These are phyloP conservation scores for Lycaena phlaeas DNA, from an alignment of 2,888 invertebrate species.

Conservation along the genomic window DNA sequence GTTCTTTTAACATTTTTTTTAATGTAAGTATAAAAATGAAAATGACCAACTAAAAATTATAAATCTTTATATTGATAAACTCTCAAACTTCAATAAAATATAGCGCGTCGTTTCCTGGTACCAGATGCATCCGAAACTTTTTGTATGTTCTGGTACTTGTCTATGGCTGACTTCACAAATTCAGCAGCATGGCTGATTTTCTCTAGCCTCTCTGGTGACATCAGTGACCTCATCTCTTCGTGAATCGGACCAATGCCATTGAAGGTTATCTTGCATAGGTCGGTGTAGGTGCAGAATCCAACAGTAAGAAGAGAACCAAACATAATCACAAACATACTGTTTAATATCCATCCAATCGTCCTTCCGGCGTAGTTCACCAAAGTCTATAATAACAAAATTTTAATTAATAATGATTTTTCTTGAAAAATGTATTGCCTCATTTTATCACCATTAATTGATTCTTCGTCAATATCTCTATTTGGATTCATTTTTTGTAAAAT, in stretches of 20 bases:
- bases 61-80: no score
- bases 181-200: conserved; percentile 72
- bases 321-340: conserved; percentile 60
- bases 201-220: conserved; percentile 74
- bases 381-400: conserved; percentile 44
- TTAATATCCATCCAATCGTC: conserved; percentile 47
- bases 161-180: conserved; percentile 75
- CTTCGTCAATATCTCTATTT: no score
- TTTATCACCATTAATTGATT: no score
- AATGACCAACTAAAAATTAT: no score
- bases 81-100: conserved; percentile 14
- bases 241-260: conserved; percentile 74
- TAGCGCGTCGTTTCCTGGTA: conserved; percentile 35
- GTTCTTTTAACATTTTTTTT: no score
- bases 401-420: no score
- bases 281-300: conserved; percentile 74
- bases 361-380: conserved; percentile 45
- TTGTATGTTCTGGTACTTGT: conserved; percentile 71
- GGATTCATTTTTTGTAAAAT: no score
- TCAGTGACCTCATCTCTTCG: conserved; percentile 68
- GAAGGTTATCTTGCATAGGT: conserved; percentile 74
- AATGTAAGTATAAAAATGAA: no score
- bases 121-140: conserved; percentile 32
- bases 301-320: conserved; percentile 57
- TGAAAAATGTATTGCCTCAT: no score